Base-by-base conservation (phyloP, 2,113 vertebrate species). In the Aphyosemion australe region DNA sequence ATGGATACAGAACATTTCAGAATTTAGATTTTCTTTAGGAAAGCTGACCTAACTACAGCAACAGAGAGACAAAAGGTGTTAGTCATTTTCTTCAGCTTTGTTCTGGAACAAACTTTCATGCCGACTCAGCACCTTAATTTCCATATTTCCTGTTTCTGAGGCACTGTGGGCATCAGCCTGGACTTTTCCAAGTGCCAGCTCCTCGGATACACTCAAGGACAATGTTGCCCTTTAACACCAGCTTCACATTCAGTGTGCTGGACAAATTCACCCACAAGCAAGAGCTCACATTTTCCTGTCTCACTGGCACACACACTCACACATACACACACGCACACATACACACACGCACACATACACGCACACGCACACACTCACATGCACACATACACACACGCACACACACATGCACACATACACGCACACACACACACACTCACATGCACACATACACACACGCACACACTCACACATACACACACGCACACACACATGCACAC, bases 401-500 rank as follows among this genome's bases (percentile, higher is more conserved):
- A n/a, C 79, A 78, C 79, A 74, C 69, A 65, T n/a, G n/a, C 54
- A 70, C 21, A 55, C 12, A 34, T 47, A 72, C 32, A 12, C 37
- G n/a, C 79, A 74, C 69, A 65, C 54, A 70, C 21, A 55, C 12
- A 34, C 52, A 72, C 32, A 12, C 37, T n/a, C 79, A 78, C 79
- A 74, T 67, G 62, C 54, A 70, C 21, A 55, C 12, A 34, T 47
- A 72, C 32, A 12, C 37, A n/a, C n/a, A n/a, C n/a, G n/a, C n/a
- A n/a, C 79, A 78, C 79, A 74, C 69, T 62, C 54, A 70, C 21
- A 55, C 12, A 34, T 47, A 72, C 32, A 12, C 37, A n/a, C n/a
- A n/a, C n/a, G n/a, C n/a, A n/a, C n/a, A n/a, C 79, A 78, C 79
- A 74, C 69, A 65, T n/a, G n/a, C 54, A 70, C 21, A 55, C 12